Conservation (phyloP, 64 coral and sea anemone species). For the Dendrophyllia cribrosa region DNA sequence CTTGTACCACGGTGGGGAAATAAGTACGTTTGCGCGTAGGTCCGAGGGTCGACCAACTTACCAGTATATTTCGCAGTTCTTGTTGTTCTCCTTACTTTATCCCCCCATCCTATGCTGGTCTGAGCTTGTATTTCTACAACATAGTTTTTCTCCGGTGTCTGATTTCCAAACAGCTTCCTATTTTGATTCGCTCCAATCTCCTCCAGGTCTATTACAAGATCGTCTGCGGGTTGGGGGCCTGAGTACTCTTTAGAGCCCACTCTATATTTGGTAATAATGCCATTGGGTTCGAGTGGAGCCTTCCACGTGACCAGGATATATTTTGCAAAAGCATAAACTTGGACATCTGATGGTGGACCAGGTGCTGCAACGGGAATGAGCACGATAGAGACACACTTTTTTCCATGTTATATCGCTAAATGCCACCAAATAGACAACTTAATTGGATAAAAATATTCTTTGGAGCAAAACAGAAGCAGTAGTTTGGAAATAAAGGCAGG, state of each 20-base stretch:
- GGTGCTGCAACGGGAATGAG: constrained; percentile 25
- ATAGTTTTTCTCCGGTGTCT: constrained; percentile 27
- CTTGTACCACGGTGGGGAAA: too few relatives aligned
- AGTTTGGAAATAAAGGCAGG: too few relatives aligned
- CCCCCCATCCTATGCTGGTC: not conserved
- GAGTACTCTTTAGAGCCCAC: not conserved
- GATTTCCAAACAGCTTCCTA: constrained; percentile 9
- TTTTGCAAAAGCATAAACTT: constrained; percentile 44
- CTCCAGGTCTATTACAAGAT: not conserved
- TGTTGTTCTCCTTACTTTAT: not conserved
- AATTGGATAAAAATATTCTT: too few relatives aligned
- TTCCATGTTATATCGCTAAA: too few relatives aligned
- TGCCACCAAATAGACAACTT: too few relatives aligned
- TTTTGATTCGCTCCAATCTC: not conserved
- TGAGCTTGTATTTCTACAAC: constrained; percentile 38
- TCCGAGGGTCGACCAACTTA: not conserved
- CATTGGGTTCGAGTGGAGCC: constrained; percentile 36
- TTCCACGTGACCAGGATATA: constrained; percentile 70
- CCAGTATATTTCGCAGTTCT: not conserved
- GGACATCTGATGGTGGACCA: constrained; percentile 22
- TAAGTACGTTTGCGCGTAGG: too few relatives aligned
- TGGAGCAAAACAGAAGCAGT: too few relatives aligned
- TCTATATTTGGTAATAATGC: constrained; percentile 43
- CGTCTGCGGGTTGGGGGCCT: not conserved
- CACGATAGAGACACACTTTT: too few relatives aligned